These are phyloP conservation scores for Phylloscopus collybita DNA, from an alignment of 2,797 vertebrate species.

Conservation along the genomic window DNA sequence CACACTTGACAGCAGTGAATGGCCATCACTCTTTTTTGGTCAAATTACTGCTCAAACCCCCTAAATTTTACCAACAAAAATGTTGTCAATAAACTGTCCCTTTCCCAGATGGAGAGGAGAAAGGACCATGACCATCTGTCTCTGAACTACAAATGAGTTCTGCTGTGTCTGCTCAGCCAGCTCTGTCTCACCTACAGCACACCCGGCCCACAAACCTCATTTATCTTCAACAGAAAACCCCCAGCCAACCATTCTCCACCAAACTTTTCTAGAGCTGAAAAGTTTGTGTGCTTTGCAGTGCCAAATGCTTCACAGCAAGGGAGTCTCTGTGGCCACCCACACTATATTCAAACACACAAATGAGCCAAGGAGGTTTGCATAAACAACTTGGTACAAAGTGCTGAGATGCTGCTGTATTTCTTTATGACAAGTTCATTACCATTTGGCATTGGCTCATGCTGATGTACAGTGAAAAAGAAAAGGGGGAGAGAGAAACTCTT, in stretches of 20 bases:
- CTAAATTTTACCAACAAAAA: neutral
- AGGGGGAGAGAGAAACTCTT: constrained; percentile 28
- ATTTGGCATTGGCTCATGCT: neutral
- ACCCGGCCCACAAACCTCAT: neutral
- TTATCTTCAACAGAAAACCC: neutral
- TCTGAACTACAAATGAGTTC: neutral
- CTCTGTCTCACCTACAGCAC: neutral
- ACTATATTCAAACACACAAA: neutral
- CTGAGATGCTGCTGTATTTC: constrained; percentile 24
- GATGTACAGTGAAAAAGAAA: neutral
- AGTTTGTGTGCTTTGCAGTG: neutral
- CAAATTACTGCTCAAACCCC: neutral
- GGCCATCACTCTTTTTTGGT: neutral
- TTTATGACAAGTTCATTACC: constrained; percentile 37
- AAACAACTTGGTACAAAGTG: constrained; percentile 35
- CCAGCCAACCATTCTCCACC: neutral
- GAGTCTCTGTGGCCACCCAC: constrained; percentile 42
- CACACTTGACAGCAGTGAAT: neutral
- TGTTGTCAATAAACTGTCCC: neutral
- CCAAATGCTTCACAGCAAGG: neutral
- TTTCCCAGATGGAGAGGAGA: neutral
- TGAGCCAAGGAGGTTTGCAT: constrained; percentile 38
- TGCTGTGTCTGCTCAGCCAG: neutral
- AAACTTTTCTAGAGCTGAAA: neutral
- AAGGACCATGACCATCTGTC: neutral